Percentiles rank a stretch among this genome's conserved stretches.
These are phyloP conservation scores for Gavialis gangeticus DNA, from an alignment of 2,113 vertebrate species.

Conservation along the genomic window DNA sequence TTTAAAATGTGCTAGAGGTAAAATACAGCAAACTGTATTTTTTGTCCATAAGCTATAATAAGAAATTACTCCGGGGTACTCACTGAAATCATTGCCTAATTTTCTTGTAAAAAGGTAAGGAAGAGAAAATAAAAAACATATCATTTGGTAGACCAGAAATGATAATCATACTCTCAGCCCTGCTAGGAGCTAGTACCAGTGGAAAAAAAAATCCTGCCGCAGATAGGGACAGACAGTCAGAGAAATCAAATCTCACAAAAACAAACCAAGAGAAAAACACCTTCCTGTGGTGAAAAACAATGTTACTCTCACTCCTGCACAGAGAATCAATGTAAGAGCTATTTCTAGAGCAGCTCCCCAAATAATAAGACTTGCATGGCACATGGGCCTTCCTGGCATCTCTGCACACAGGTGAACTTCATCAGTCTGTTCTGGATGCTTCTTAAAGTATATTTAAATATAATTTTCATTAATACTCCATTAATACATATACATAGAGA, in stretches of 20 bases:
- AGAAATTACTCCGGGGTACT: constrained; percentile 49
- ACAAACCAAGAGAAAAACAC: neutral
- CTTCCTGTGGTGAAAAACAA: neutral
- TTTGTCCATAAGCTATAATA: constrained; percentile 73
- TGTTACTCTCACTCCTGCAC: neutral
- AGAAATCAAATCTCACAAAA: neutral
- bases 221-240: neutral
- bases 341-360: neutral
- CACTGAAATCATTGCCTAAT: constrained; percentile 41
- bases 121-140: constrained; percentile 1
- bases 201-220: constrained; percentile 8
- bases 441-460: neutral
- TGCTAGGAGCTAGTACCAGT: neutral
- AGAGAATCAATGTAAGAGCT: neutral
- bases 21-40: constrained; percentile 82
- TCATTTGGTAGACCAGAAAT: constrained; percentile 11
- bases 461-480: neutral
- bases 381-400: neutral
- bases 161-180: constrained; percentile 16
- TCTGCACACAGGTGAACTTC: neutral
- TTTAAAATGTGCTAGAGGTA: constrained; percentile 76
- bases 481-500: neutral
- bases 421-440: neutral
- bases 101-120: constrained; percentile 43
- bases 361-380: neutral